A percentile compares a stretch with the other conserved stretches of the same genome.
Conservation (phyloP, 2,888 invertebrate genomes). For the Oxyteleia sp. region DNA sequence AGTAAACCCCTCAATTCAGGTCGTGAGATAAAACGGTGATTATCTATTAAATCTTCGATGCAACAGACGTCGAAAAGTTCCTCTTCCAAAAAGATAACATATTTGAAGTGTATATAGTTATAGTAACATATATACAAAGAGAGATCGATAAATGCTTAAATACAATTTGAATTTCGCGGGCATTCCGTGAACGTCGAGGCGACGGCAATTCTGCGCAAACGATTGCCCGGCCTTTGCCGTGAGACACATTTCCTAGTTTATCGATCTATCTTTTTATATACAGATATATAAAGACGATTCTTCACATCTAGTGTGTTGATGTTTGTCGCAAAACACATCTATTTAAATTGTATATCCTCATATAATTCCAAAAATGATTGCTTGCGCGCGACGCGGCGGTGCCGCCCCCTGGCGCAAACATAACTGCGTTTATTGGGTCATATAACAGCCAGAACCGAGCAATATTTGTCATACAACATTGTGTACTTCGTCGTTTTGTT, state of each 20-base stretch:
- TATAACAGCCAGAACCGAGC: slow-evolving; percentile 73
- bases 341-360: slow-evolving; percentile 66
- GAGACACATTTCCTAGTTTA: not conserved
- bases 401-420: slow-evolving; percentile 36
- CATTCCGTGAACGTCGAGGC: too few species aligned
- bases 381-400: slow-evolving; percentile 27
- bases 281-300: slow-evolving; percentile 62
- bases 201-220: too few species aligned
- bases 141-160: slow-evolving; percentile 47
- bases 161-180: not conserved
- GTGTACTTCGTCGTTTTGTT: slow-evolving; percentile 48
- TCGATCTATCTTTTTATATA: slow-evolving; percentile 67
- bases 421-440: slow-evolving; percentile 53
- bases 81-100: slow-evolving; percentile 59
- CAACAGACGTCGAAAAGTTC: slow-evolving; percentile 57
- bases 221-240: too few species aligned
- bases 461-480: slow-evolving; percentile 60
- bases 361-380: slow-evolving; percentile 61
- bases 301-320: slow-evolving; percentile 66
- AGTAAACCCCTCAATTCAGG: too few species aligned
- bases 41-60: slow-evolving; percentile 55
- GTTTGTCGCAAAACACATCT: slow-evolving; percentile 65
- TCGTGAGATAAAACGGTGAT: too few species aligned
- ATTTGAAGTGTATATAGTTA: slow-evolving; percentile 57
- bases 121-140: slow-evolving; percentile 61